Percentiles rank a stretch among this genome's conserved stretches.
phyloP scores from a whole-genome alignment of 2,888 invertebrate genomes.

The Malachius bipustulatus region DNA sequence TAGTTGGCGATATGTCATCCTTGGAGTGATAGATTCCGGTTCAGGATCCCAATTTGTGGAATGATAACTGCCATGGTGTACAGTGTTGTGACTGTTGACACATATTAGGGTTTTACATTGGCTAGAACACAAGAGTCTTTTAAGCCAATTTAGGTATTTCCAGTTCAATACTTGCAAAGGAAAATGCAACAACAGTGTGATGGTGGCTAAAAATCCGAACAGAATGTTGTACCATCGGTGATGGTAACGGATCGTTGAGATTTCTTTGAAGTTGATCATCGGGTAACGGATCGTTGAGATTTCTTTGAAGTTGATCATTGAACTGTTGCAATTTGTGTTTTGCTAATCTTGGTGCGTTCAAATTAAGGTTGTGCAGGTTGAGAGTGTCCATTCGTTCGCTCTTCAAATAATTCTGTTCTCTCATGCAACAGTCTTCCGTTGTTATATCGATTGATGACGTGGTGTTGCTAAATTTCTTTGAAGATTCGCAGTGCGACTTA shows the following conservation, averaged over 20 bases:
- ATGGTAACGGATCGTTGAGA: slow-evolving; percentile 9
- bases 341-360: slow-evolving; percentile 10
- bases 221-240: neutral
- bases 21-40: too few species aligned
- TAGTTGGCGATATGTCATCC: too few species aligned
- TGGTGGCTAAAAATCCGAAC: neutral
- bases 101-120: slow-evolving; percentile 2
- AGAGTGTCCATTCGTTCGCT: slow-evolving; percentile 7
- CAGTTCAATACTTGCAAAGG: too few species aligned
- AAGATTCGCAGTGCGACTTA: slow-evolving; percentile 9
- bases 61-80: neutral
- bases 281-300: slow-evolving; percentile 9
- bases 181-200: neutral
- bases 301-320: slow-evolving; percentile 9
- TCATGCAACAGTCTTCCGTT: slow-evolving; percentile 11
- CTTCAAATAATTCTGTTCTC: neutral
- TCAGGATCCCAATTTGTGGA: too few species aligned
- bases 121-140: neutral
- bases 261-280: slow-evolving; percentile 8
- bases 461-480: slow-evolving; percentile 10
- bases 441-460: slow-evolving; percentile 10
- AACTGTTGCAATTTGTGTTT: slow-evolving; percentile 12
- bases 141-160: too few species aligned
- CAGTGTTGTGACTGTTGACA: neutral
- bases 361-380: slow-evolving; percentile 7